Evolutionary conservation across 2,888 invertebrate genomes (phyloP), one percentile per base, ranked within the genome.

Genomic region (Salticus scenicus): DNA sequence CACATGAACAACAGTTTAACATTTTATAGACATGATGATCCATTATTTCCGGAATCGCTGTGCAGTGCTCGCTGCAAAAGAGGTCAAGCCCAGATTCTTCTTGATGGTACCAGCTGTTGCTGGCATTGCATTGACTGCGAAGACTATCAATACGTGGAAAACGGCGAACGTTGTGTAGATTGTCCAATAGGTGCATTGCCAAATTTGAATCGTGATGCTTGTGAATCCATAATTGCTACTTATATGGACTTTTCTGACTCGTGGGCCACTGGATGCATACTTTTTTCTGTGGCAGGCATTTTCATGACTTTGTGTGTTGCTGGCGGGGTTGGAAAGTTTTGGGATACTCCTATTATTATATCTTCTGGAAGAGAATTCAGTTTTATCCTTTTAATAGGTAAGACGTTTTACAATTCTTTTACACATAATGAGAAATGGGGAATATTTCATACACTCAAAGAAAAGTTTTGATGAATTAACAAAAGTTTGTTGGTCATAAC

Each of bases 291-390:
- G 20, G 64, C 91, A 30, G 92, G 93, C 28, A 91, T 93, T 17
- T 82, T 92, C 4, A 87, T 91, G 42, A 92, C 92, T 0, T 84
- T 91, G 10, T 90, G 92, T 84, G 92, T 93, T 5, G 91, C 90
- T 1, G 89, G 91, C n/a, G 91, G 93, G 10, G 93, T 93, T 89
- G 92, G 92, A 91, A 90, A 90, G 17, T 92, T 92, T 89, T 90
- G 91, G 73, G 91, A 92, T 37, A 93, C 93, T 0, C 93, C 93
- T 0, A 91, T 93, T 74, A 92, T 93, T 88, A 93, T 93, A 88
- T 93, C 93, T 0, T 92, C 93, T 0, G 93, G 93, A 1, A 90
- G 93, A 28, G 93, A 93, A 88, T 90, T 93, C 14, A 93, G 92
- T 73, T 92, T 91, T 70, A 89, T 93, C 0, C 89, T 93, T 24